Evolutionary conservation across 2,113 vertebrate genomes (phyloP), one percentile per base, ranked within the genome.

Genomic region (Chloebia gouldiae): DNA sequence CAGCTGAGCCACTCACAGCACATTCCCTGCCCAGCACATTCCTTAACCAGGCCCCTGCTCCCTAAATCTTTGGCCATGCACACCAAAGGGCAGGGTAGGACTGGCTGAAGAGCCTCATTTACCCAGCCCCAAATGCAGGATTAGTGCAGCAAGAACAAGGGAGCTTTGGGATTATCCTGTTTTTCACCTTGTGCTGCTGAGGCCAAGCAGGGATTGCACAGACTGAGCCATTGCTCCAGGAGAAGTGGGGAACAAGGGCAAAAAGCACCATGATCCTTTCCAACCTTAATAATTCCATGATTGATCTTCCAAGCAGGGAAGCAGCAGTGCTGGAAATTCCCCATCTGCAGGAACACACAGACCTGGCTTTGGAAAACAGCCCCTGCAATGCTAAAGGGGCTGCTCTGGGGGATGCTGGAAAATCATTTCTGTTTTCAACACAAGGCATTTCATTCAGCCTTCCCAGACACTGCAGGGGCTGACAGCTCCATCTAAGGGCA

Each of bases 401-500:
- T 76, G 63, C 70, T 51, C 25, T 3, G 28, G 53, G 45, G 23
- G 72, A 88, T 65, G 63, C 81, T 59, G 90, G 56, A 84, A 68
- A 60, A 37, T 50, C 65, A 35, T 5, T 44, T 51, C 5, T 60
- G 42, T 63, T 85, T 77, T 15, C 53, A 60, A 35, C 53, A 79
- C 0, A 11, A 40, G 28, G 4, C 61, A 10, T 7, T 70, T 44
- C 68, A 8, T 14, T 28, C 39, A 71, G 73, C 28, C 25, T 56
- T 53, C 10, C 8, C n/a, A 57, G 15, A 22, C 53, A 30, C 19
- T 37, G 57, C 21, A 81, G 84, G 49, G 51, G 66, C 86, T 85
- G 65, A 81, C 56, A 95, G 93, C 94, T 94, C 96, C 95, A 85
- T 69, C 95, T 96, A 95, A 92, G 75, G 94, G 93, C 37, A 50